These are phyloP conservation scores for Neoaliturus tenellus DNA, from an alignment of 2,888 invertebrate species.

Conservation along the genomic window DNA sequence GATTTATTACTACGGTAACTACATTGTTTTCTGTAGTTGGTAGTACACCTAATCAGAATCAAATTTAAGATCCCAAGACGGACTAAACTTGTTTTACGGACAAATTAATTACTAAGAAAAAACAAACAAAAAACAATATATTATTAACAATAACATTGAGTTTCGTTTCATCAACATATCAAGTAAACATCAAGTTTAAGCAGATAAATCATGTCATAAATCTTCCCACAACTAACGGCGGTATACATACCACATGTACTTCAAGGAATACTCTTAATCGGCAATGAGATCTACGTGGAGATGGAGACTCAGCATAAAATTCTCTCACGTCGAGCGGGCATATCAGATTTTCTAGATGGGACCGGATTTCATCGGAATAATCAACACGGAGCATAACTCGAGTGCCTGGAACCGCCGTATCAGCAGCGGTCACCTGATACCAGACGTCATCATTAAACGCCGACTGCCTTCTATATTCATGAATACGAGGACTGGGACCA, in stretches of 20 bases:
- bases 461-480: slow-evolving; percentile 32
- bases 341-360: slow-evolving; percentile 20
- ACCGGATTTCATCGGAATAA: slow-evolving; percentile 24
- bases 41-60: too few species aligned
- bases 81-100: too few species aligned
- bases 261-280: background rate
- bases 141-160: too few species aligned
- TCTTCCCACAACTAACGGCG: background rate
- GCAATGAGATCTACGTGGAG: slow-evolving; percentile 1
- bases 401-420: background rate
- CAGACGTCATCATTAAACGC: slow-evolving; percentile 40
- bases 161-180: too few species aligned
- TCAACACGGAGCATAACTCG: slow-evolving; percentile 33
- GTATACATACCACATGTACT: background rate
- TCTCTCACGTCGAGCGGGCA: background rate
- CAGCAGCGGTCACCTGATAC: slow-evolving; percentile 1
- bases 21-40: too few species aligned
- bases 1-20: too few species aligned
- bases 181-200: too few species aligned
- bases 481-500: slow-evolving; percentile 5
- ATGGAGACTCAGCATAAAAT: slow-evolving; percentile 2
- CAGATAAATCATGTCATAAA: background rate
- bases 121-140: too few species aligned
- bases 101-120: too few species aligned
- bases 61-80: too few species aligned